These are phyloP conservation scores for Cliona cf. orientalis DNA, from an alignment of 37 sponge, comb jelly and placozoan species.

Conservation along the genomic window DNA sequence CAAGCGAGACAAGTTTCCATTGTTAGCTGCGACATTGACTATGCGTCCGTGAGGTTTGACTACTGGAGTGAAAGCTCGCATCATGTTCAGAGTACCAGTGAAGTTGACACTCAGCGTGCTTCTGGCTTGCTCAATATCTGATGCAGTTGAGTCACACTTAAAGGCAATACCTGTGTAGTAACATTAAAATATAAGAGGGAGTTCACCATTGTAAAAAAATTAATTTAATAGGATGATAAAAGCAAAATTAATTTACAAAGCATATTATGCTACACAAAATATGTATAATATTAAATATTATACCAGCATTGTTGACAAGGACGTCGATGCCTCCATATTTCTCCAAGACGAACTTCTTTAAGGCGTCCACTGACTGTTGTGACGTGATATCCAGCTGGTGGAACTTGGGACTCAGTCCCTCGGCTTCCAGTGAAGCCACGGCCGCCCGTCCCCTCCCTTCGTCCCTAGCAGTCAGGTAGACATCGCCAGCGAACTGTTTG, in stretches of 20 bases:
- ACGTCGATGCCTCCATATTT: conserved; percentile 87
- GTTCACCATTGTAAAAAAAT: neutral
- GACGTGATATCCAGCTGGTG: conserved; percentile 85
- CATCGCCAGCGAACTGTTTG: conserved; percentile 79
- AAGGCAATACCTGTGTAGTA: no score
- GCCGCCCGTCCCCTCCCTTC: conserved; percentile 62
- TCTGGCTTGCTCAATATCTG: conserved; percentile 77
- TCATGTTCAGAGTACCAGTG: conserved; percentile 80
- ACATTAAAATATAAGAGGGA: neutral
- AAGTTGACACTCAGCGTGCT: conserved; percentile 77
- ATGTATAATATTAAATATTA: neutral
- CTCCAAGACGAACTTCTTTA: conserved; percentile 43
- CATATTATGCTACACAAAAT: neutral
- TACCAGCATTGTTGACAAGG: conserved; percentile 85
- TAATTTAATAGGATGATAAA: neutral
- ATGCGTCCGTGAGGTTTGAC: conserved; percentile 67
- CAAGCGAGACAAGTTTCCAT: conserved; percentile 25
- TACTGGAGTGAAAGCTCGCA: conserved; percentile 60
- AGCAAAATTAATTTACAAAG: neutral
- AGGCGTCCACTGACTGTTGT: conserved; percentile 30
- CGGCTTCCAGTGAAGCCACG: conserved; percentile 50
- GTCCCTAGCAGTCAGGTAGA: conserved; percentile 77
- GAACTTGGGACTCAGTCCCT: conserved; percentile 74
- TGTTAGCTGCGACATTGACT: conserved; percentile 69
- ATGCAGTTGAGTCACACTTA: conserved; percentile 70